Conservation (phyloP, 2,797 vertebrate species). For the Pipistrellus kuhlii region DNA sequence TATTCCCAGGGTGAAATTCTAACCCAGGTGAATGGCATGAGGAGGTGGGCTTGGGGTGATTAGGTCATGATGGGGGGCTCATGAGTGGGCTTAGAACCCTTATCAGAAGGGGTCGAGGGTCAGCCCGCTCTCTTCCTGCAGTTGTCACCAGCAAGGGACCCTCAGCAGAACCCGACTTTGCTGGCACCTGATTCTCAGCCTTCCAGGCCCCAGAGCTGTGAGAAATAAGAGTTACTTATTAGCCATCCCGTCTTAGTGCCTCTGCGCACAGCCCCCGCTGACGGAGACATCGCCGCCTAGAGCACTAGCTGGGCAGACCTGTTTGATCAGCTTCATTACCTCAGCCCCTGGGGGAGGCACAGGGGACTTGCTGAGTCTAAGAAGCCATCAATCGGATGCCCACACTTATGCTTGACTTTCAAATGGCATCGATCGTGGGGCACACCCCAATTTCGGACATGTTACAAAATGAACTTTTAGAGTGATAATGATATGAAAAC, state of each 20-base stretch:
- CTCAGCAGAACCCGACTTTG: neutral
- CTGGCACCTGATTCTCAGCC: neutral
- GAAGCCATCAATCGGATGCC: neutral
- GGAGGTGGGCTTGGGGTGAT: neutral
- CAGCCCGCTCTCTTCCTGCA: neutral
- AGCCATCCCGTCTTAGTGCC: neutral
- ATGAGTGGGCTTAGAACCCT: neutral
- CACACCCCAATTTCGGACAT: neutral
- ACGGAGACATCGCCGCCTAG: neutral
- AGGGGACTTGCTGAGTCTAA: neutral
- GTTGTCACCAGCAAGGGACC: neutral
- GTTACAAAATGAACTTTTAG: neutral
- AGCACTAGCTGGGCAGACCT: neutral
- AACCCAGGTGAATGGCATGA: neutral
- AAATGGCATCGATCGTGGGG: neutral
- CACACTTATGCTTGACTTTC: neutral
- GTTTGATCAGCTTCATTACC: neutral
- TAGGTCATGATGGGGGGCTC: neutral
- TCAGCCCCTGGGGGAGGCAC: neutral
- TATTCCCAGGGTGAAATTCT: neutral
- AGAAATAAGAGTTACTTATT: neutral
- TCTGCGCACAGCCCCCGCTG: neutral
- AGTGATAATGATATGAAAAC: neutral
- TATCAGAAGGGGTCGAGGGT: neutral
- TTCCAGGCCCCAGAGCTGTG: neutral